Evolutionary conservation across 2,113 vertebrate genomes (phyloP).

Genomic region (Empidonax alnorum): DNA sequence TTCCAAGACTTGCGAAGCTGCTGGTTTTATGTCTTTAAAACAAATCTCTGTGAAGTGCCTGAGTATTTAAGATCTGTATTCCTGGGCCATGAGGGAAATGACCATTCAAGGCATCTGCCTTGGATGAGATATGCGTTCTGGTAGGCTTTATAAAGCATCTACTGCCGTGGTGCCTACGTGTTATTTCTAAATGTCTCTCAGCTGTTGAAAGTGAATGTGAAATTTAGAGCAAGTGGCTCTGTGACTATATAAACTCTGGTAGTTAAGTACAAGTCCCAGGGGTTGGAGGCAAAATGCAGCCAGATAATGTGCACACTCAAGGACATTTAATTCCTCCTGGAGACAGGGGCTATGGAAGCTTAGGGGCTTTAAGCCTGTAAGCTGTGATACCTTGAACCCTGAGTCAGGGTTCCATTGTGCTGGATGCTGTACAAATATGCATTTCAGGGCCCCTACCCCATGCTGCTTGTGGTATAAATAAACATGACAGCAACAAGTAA

Average conservation of each 20-base stretch:
- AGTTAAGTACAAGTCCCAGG: not conserved
- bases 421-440: not conserved
- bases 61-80: constrained; percentile 3
- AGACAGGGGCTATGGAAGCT: not conserved
- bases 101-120: constrained; percentile 34
- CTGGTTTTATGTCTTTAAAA: constrained; percentile 33
- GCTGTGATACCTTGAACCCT: not conserved
- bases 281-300: not conserved
- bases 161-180: not conserved
- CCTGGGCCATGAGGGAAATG: constrained; percentile 16
- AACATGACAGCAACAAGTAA: not conserved
- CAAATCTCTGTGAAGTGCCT: not conserved
- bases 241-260: not conserved
- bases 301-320: not conserved
- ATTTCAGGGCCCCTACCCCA: not conserved
- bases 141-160: constrained; percentile 26
- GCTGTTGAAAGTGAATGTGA: not conserved
- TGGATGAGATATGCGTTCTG: not conserved
- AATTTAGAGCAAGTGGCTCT: constrained; percentile 1
- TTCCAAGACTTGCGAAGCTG: not conserved
- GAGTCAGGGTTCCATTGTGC: not conserved
- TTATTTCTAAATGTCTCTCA: not conserved
- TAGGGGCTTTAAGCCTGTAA: not conserved
- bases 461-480: not conserved
- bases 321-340: not conserved